Evolutionary conservation across 2,797 vertebrate species (phyloP).

Genomic region (Siniperca obscura): DNA sequence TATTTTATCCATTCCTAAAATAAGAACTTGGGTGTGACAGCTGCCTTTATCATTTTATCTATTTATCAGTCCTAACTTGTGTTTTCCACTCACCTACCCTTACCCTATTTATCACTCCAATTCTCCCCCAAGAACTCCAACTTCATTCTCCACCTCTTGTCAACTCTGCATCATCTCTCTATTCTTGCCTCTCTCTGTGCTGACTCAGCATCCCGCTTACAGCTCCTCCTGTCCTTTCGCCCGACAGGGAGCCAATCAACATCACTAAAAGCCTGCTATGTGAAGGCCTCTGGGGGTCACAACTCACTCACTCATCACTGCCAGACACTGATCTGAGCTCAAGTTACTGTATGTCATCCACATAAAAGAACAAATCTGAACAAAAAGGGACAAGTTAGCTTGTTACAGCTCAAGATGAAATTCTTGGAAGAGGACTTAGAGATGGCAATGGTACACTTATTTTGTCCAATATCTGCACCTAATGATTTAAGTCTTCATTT

Average conservation of each 20-base stretch:
- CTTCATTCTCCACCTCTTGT: conserved; percentile 17
- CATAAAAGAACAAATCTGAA: conserved; percentile 19
- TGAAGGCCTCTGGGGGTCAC: conserved; percentile 26
- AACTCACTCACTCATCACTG: conserved; percentile 29
- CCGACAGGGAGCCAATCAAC: conserved; percentile 24
- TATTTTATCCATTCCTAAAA: conserved; percentile 28
- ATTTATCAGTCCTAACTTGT: conserved; percentile 36
- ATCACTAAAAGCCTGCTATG: conserved; percentile 40
- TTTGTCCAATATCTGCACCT: neutral
- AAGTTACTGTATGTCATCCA: conserved; percentile 38
- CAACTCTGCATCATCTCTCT: conserved; percentile 41
- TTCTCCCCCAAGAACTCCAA: neutral
- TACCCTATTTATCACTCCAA: conserved; percentile 5
- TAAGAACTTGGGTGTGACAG: conserved; percentile 26
- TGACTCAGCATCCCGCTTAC: conserved; percentile 65
- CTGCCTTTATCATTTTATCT: neutral
- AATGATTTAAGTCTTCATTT: neutral
- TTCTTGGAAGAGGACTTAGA: neutral
- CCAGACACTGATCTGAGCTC: conserved; percentile 39
- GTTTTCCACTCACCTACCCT: conserved; percentile 28
- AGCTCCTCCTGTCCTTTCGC: conserved; percentile 23
- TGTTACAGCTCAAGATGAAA: neutral
- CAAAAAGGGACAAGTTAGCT: conserved; percentile 15
- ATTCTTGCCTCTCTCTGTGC: conserved; percentile 29
- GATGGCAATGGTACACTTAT: neutral